These are phyloP conservation scores for Portunus trituberculatus DNA, from an alignment of 1,140 invertebrate genomes.

Conservation along the genomic window DNA sequence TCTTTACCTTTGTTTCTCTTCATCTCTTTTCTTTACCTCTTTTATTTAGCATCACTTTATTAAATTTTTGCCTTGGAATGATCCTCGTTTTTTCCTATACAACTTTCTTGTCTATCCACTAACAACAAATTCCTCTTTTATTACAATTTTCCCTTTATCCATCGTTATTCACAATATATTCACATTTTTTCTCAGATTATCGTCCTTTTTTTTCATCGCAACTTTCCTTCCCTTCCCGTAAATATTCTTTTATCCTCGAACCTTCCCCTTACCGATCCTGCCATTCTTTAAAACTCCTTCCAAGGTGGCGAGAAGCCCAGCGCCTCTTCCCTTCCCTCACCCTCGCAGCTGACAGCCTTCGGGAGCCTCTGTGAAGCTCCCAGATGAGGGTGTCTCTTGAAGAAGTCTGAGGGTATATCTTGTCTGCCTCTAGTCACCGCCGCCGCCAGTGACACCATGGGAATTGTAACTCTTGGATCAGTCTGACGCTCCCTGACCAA, in stretches of 20 bases:
- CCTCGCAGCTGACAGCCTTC: background rate
- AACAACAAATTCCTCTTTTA: too few species aligned
- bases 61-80: too few species aligned
- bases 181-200: background rate
- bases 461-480: conserved; percentile 4
- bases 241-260: background rate
- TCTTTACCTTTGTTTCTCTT: too few species aligned
- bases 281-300: conserved; percentile 9
- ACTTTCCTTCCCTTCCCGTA: background rate
- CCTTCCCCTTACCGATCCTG: background rate
- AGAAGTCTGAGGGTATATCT: background rate
- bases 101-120: too few species aligned
- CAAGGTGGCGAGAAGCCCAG: background rate
- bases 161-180: too few species aligned
- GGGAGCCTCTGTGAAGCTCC: background rate
- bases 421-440: background rate
- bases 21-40: too few species aligned
- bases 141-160: too few species aligned
- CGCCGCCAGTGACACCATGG: background rate
- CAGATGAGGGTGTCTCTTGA: background rate
- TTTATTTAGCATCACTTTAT: too few species aligned
- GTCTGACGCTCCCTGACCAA: background rate
- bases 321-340: background rate
- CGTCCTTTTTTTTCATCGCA: background rate
- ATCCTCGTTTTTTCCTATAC: too few species aligned